Conservation (phyloP, 1,140 invertebrate species). For the Bombus terrestris region DNA sequence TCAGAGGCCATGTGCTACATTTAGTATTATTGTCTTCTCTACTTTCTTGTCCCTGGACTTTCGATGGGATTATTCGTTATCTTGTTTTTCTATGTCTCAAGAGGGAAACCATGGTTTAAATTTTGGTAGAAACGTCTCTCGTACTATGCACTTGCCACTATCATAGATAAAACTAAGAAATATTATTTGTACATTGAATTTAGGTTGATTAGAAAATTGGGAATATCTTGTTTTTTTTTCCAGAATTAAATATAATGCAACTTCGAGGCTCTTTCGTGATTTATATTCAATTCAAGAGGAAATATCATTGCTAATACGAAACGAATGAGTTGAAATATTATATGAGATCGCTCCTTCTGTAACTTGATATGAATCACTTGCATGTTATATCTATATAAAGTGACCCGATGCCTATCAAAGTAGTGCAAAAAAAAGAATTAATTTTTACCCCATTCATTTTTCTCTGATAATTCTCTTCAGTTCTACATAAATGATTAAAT, state of each 20-base stretch:
- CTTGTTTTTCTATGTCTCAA: not conserved
- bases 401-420: not conserved
- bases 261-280: not conserved
- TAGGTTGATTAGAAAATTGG: not conserved
- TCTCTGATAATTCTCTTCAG: too few relatives aligned
- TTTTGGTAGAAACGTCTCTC: not conserved
- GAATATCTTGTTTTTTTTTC: too few relatives aligned
- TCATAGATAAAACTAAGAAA: not conserved
- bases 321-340: slow-evolving; percentile 12
- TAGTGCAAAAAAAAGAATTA: too few relatives aligned
- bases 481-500: too few relatives aligned
- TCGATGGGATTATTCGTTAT: slow-evolving; percentile 11
- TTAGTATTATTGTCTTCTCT: slow-evolving; percentile 22
- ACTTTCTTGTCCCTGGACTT: slow-evolving; percentile 16
- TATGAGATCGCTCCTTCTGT: not conserved
- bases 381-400: too few relatives aligned
- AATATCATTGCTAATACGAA: not conserved
- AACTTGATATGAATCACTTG: slow-evolving; percentile 17
- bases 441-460: too few relatives aligned
- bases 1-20: slow-evolving; percentile 38
- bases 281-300: not conserved
- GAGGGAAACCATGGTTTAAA: not conserved
- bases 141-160: not conserved
- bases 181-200: not conserved
- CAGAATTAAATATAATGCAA: not conserved